Percentiles rank a stretch among this genome's conserved stretches.
Evolutionary conservation across 2,797 vertebrate species (phyloP).

Genomic region (Chelonia mydas): DNA sequence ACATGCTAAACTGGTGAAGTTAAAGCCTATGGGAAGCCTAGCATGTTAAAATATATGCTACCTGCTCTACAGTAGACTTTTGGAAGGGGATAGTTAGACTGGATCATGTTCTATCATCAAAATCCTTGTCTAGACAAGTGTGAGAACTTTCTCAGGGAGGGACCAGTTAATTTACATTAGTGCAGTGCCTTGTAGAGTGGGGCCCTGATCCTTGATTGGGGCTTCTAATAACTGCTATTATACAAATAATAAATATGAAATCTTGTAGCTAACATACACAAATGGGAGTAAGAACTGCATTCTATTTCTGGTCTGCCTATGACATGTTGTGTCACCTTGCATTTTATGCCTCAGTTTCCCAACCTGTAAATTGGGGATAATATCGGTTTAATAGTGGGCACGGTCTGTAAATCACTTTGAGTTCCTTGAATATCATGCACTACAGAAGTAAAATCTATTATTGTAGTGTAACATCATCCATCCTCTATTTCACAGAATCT

Average conservation of each 20-base stretch:
- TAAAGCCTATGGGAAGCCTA: neutral
- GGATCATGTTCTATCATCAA: neutral
- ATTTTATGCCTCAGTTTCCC: neutral
- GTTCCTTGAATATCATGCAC: accelerated
- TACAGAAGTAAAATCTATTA: neutral
- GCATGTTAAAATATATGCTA: neutral
- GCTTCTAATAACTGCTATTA: neutral
- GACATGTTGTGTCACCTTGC: neutral
- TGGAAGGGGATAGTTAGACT: neutral
- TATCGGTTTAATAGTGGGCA: neutral
- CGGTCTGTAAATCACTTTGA: accelerated
- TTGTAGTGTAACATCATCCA: accelerated
- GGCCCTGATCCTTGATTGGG: neutral
- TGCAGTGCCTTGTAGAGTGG: accelerated
- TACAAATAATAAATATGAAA: neutral
- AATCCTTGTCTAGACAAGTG: neutral
- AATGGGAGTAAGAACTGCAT: neutral
- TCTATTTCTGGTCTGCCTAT: neutral
- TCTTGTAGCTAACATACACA: accelerated
- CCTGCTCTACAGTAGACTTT: neutral
- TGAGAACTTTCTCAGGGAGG: neutral
- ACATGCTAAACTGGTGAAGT: accelerated
- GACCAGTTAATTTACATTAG: accelerated
- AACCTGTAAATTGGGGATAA: neutral
- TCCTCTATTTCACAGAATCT: neutral